Evolutionary conservation across 1,140 invertebrate species (phyloP), one percentile per base, ranked within the genome.

Genomic region (Euwallacea similis): DNA sequence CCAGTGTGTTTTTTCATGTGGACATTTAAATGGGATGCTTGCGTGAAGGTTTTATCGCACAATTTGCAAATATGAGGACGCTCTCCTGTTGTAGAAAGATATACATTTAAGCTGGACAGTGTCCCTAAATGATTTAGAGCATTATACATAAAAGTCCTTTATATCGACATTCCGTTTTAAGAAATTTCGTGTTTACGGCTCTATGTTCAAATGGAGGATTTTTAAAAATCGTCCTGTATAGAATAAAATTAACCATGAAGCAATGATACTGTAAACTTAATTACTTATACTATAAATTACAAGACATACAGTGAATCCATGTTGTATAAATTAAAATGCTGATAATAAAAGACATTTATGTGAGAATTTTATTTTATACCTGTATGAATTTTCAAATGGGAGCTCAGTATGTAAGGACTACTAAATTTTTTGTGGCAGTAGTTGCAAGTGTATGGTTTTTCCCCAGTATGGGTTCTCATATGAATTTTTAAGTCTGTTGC

Each of bases 1-100:
- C 84, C 85, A 0, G 84, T 85, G 75, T 87, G 86, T 58, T 83
- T 80, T 9, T 76, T 73, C 73, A 86, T 85, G 81, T 87, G 86
- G 76, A 86, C 85, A 83, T 86, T 87, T 79, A 87, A 82, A 82
- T 86, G 85, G 77, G 86, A 87, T 74, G 87, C 88, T 83, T 88
- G 87, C 65, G 88, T 88, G 81, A 89, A 89, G 74, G 87, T 88
- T 82, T 88, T 88, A 81, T 87, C 86, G 83, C 88, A 89, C 76
- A 88, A 82, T 76, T 85, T 86, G 82, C 88, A 89, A 76, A 87
- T 84, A 81, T 89, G 90, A 69, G 86, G 86, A 76, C 87, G 84
- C 82, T 87, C 86, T 7, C 79, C 78, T 71, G 4, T 33, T 4
- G 21, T 33, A 16, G 15, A 64, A 47, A 64, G 47, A 10, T 50